Base-by-base conservation (phyloP, 2,888 invertebrate genomes). In the Drosophila paranaensis region DNA sequence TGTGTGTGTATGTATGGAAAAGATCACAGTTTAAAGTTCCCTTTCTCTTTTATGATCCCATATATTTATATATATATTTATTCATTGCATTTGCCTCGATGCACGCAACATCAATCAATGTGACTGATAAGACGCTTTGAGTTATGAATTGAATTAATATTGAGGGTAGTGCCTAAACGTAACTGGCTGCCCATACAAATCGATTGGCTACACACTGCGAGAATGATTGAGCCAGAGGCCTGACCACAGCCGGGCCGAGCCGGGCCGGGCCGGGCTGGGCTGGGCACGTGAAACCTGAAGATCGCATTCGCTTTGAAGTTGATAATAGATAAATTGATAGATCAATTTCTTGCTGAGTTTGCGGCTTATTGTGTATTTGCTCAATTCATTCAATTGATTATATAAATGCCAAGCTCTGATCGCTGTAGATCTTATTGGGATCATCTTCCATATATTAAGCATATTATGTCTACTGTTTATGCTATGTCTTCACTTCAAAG, bases 31-130 rank as follows among this genome's bases (percentile, higher is more conserved):
- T 62, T 50, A 11, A 43, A 65, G 55, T 70, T 84, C 88, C 85
- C 88, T 89, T 84, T 89, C 88, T 88, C 89, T 88, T 83, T 77
- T 70, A 60, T 58, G 30, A 51, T 55, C 48, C 50, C 53, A 53
- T 37, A 25, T 51, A 50, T 33, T 6, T 33, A 33, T 33, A 25
- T n/a, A 39, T 16, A 48, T 42, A 60, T 69, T 74, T 78, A 56
- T 63, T 67, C 46, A n/a, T 46, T 51, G 43, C 57, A 66, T 66
- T 80, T 67, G 64, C 57, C 64, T 61, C 51, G 67, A 53, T 71
- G 88, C 79, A 85, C 74, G 84, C 88, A 70, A 82, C 82, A 89
- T 88, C 86, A 82, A 84, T 89, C 82, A 85, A 77, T 81, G 55
- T 71, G 67, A 67, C 66, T 77, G 88, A 89, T 84, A 89, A 88